Evolutionary conservation across 2,797 vertebrate species (phyloP), one percentile per base, ranked within the genome.

Genomic region (Sebastes oblongus): DNA sequence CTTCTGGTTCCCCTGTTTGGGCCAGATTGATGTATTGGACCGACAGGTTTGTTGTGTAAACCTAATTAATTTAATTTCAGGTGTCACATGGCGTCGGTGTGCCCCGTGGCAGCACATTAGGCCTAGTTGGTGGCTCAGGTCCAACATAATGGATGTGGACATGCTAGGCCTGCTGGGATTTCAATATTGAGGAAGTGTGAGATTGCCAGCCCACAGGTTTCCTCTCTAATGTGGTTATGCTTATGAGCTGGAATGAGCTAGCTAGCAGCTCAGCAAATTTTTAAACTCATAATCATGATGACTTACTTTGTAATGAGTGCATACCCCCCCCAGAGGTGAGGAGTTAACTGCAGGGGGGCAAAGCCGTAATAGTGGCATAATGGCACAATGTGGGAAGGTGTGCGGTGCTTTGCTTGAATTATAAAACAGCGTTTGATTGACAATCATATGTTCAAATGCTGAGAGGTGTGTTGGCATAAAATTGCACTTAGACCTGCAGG

Each of bases 241-340:
- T 95, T 93, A 95, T 95, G 94, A 94, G 89, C 86, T 88, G 85
- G 85, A 93, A 92, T 93, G 88, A 91, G 90, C 85, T 83, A 86
- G 90, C 85, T 87, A 92, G 92, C 84, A 78, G 91, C 90, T 95
- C 94, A 94, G 94, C 95, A 93, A 82, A 93, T 91, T 93, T 92
- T 92, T 89, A 91, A 93, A 94, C 92, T 93, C 91, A 94, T 94
- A 94, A 94, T 94, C 91, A 93, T 90, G 91, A 95, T 93, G 90
- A 93, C 91, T 94, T 91, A 92, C 91, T 93, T 87, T 86, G 89
- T 94, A 95, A 95, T 93, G 93, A 95, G 91, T 88, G 65, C 89
- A 83, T 75, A 84, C 75, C 80, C 89, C 85, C 92, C 86, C 82
- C 78, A 80, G 91, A 91, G 92, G 92, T 91, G 88, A 89, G 74